phyloP scores from a whole-genome alignment of 2,797 vertebrate species.

The Esox masquinongy region DNA sequence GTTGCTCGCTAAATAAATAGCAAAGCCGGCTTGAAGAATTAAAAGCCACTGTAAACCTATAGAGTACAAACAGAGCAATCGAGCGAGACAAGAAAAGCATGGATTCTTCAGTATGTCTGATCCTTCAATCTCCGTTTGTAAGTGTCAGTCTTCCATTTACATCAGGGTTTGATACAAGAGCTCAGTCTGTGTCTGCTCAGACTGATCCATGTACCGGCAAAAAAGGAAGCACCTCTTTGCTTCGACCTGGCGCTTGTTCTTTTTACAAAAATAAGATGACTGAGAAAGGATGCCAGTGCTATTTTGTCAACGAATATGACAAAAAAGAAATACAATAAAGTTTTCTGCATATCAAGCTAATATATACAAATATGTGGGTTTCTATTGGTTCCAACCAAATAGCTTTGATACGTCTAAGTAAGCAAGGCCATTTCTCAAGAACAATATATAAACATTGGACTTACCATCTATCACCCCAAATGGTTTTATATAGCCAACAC shows the following conservation, averaged over 20 bases:
- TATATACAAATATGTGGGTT: constrained; percentile 60
- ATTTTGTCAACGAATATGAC: constrained; percentile 45
- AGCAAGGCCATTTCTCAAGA: constrained; percentile 37
- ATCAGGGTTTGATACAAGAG: neutral
- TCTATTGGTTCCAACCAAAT: constrained; percentile 21
- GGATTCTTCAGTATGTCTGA: constrained; percentile 41
- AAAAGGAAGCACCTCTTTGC: neutral
- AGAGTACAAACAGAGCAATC: neutral
- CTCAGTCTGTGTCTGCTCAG: neutral
- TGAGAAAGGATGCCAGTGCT: constrained; percentile 18
- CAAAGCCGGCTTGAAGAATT: constrained; percentile 5
- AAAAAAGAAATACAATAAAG: constrained; percentile 62
- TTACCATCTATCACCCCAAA: constrained; percentile 11
- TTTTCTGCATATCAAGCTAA: constrained; percentile 57
- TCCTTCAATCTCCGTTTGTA: constrained; percentile 4
- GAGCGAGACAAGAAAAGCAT: constrained; percentile 27
- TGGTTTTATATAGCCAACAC: constrained; percentile 2
- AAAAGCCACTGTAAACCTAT: constrained; percentile 8
- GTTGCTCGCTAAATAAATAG: constrained; percentile 11
- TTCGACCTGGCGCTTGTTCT: constrained; percentile 12
- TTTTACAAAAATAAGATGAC: constrained; percentile 58
- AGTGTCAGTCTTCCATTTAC: constrained; percentile 13
- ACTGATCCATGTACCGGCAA: neutral
- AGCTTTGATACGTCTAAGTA: constrained; percentile 21
- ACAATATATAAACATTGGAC: constrained; percentile 46